These are phyloP conservation scores for Hippocampus guttulatus DNA, from an alignment of 2,113 vertebrate species.

Conservation along the genomic window DNA sequence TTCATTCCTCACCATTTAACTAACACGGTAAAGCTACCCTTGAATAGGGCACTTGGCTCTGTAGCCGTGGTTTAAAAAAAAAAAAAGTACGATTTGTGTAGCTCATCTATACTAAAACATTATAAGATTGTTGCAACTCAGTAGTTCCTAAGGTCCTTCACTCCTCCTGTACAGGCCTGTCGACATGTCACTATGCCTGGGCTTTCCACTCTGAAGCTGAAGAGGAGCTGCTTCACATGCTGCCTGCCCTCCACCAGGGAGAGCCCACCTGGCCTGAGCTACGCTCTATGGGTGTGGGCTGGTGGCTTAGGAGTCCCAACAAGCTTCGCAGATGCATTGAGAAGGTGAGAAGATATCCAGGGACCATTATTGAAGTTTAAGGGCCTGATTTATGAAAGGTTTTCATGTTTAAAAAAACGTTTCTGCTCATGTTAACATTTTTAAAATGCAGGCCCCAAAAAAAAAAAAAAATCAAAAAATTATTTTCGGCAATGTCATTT, in stretches of 20 bases:
- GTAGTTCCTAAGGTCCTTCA: not conserved
- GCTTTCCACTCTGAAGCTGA: slow-evolving; percentile 97
- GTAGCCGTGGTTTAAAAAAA: not conserved
- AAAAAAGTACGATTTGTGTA: not conserved
- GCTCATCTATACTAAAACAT: not conserved
- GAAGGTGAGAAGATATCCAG: slow-evolving; percentile 73
- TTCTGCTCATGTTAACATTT: no score
- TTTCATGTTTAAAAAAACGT: no score
- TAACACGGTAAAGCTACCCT: slow-evolving; percentile 15
- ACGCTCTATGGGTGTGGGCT: slow-evolving; percentile 92
- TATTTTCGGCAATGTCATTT: no score
- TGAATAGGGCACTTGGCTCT: slow-evolving; percentile 6
- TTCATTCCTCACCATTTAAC: slow-evolving; percentile 24
- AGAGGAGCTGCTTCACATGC: slow-evolving; percentile 89
- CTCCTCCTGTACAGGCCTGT: slow-evolving; percentile 76
- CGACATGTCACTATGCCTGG: slow-evolving; percentile 94
- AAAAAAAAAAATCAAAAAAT: no score
- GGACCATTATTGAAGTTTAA: not conserved
- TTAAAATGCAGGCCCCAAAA: no score
- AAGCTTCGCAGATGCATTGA: slow-evolving; percentile 89
- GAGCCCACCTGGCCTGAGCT: slow-evolving; percentile 90
- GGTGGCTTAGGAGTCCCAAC: slow-evolving; percentile 92
- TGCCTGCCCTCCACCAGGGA: slow-evolving; percentile 86
- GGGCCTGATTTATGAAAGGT: not conserved
- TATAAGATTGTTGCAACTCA: not conserved